Conservation (phyloP, 2,797 vertebrate species). For the Hemibagrus guttatus region DNA sequence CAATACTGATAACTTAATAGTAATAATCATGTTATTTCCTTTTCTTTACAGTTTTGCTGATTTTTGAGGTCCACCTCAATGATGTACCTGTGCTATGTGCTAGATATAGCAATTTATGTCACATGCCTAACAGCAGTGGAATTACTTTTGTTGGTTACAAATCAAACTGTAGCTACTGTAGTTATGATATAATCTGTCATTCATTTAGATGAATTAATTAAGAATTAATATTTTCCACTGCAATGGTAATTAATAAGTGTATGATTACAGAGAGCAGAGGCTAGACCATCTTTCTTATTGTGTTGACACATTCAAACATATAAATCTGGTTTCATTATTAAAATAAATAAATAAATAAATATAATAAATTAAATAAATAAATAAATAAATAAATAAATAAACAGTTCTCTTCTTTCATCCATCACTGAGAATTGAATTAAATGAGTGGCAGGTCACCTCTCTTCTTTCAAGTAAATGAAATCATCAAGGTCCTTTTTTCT, state of each 20-base stretch:
- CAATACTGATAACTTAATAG: neutral
- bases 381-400: neutral
- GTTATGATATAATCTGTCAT: neutral
- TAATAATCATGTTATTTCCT: neutral
- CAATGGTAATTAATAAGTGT: slow-evolving; percentile 7
- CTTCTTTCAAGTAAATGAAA: slow-evolving; percentile 75
- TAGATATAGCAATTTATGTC: neutral
- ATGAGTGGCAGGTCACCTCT: slow-evolving; percentile 61
- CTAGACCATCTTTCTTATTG: slow-evolving; percentile 13
- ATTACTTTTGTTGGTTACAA: slow-evolving; percentile 14
- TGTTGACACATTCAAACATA: slow-evolving; percentile 16
- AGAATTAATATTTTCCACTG: neutral
- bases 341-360: neutral
- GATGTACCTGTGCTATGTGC: neutral
- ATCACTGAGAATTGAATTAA: slow-evolving; percentile 65
- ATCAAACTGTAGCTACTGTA: neutral
- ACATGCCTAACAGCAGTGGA: neutral
- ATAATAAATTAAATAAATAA: neutral
- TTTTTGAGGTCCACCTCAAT: neutral
- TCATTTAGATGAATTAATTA: neutral
- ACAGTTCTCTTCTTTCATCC: neutral
- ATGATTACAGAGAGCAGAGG: slow-evolving; percentile 1
- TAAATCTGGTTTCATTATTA: neutral
- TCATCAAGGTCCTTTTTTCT: slow-evolving; percentile 49
- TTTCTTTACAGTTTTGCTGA: neutral